phyloP scores from a whole-genome alignment of 2,888 invertebrate species.

The Hylaea fasciaria region DNA sequence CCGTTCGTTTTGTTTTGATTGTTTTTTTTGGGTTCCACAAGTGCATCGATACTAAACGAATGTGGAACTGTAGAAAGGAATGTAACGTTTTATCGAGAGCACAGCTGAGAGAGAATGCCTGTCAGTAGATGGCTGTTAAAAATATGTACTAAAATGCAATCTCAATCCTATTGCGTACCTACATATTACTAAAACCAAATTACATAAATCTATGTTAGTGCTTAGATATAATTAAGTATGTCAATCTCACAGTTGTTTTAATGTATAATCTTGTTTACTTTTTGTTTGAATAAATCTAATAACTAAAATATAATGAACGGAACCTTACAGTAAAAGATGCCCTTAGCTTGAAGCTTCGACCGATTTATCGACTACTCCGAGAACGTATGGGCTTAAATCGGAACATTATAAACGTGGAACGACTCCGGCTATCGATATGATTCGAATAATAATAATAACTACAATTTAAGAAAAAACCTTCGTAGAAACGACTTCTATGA shows the following conservation, averaged over 20 bases:
- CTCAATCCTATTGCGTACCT: too few relatives aligned
- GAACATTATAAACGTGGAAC: slow-evolving; percentile 18
- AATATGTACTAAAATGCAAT: too few relatives aligned
- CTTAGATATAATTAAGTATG: too few relatives aligned
- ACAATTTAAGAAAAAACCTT: not conserved
- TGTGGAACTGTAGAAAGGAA: not conserved
- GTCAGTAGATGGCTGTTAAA: too few relatives aligned
- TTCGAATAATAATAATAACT: slow-evolving; percentile 16
- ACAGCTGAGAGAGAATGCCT: too few relatives aligned
- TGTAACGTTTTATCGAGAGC: too few relatives aligned
- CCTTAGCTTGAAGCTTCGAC: not conserved
- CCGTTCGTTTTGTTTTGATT: slow-evolving; percentile 27
- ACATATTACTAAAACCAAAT: too few relatives aligned
- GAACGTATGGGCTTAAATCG: slow-evolving; percentile 9
- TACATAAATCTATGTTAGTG: too few relatives aligned
- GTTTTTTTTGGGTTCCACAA: slow-evolving; percentile 13
- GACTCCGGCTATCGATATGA: slow-evolving; percentile 12
- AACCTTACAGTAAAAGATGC: not conserved
- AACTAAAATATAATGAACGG: slow-evolving; percentile 3
- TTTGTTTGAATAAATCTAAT: not conserved
- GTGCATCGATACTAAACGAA: not conserved
- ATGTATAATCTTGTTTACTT: not conserved
- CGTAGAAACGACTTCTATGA: slow-evolving; percentile 11
- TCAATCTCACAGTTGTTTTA: too few relatives aligned
- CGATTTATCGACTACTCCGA: slow-evolving; percentile 12